These are phyloP conservation scores for Borostomias antarcticus DNA, from an alignment of 2,797 vertebrate species.

Conservation along the genomic window DNA sequence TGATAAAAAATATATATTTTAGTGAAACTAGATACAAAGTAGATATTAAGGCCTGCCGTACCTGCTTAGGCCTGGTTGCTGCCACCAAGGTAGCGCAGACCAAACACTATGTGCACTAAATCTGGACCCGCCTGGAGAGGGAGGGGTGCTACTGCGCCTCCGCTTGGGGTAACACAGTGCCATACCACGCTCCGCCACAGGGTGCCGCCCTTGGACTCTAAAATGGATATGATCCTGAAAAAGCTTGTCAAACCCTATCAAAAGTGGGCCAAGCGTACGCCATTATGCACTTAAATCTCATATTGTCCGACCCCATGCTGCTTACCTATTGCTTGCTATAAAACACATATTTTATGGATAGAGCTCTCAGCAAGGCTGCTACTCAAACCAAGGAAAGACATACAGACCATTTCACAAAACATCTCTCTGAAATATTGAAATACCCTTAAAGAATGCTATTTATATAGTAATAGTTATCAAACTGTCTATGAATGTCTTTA, in stretches of 20 bases:
- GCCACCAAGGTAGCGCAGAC: no score
- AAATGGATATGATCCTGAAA: constrained; percentile 8
- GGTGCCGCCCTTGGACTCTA: constrained; percentile 52
- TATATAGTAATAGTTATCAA: neutral
- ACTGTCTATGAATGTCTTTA: neutral
- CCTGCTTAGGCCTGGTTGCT: no score
- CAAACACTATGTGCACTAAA: no score
- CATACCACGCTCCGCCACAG: constrained; percentile 49
- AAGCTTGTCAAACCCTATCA: no score
- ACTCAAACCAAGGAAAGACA: neutral
- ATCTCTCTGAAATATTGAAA: neutral
- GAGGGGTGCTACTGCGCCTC: constrained; percentile 47
- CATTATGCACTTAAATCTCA: neutral
- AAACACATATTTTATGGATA: neutral
- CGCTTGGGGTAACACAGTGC: constrained; percentile 42
- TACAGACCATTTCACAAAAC: neutral
- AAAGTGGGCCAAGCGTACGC: neutral
- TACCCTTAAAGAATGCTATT: neutral
- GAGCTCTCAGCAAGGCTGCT: neutral
- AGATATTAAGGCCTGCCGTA: no score
- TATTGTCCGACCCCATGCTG: neutral
- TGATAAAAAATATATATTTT: no score
- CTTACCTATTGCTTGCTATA: neutral
- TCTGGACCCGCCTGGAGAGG: constrained; percentile 38
- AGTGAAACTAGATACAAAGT: no score